Conservation (phyloP, 2,888 invertebrate species). For the Cephus spinipes region DNA sequence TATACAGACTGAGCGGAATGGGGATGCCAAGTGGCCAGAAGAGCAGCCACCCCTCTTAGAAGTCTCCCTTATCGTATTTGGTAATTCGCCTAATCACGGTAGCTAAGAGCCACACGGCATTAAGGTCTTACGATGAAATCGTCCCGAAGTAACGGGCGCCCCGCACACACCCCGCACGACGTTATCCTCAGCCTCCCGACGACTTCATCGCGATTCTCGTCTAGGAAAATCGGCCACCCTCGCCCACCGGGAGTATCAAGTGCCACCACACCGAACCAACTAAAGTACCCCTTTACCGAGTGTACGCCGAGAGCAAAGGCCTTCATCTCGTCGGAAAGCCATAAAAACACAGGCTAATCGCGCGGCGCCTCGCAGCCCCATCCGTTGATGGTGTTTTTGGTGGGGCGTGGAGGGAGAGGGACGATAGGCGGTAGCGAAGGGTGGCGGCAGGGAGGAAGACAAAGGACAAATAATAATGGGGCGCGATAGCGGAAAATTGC, state of each 20-base stretch:
- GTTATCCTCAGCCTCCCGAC: background rate
- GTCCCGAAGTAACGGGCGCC: constrained; percentile 2
- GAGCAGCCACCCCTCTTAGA: background rate
- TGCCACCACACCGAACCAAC: background rate
- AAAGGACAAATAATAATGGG: constrained; percentile 22
- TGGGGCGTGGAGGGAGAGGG: too few species aligned
- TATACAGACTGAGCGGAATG: background rate
- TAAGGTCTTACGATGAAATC: constrained; percentile 38
- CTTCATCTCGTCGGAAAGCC: background rate
- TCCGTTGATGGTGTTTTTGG: constrained; percentile 2
- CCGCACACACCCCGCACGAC: background rate
- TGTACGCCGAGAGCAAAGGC: background rate
- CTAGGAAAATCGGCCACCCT: background rate
- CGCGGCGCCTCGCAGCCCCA: constrained; percentile 10
- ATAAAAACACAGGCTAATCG: constrained; percentile 21
- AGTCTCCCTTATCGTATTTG: constrained; percentile 38
- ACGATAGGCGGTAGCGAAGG: background rate
- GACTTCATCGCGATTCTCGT: background rate
- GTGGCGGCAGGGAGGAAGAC: constrained; percentile 13
- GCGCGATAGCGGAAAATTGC: constrained; percentile 25
- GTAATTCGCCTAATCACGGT: constrained; percentile 41
- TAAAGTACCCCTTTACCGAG: background rate
- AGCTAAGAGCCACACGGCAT: constrained; percentile 38
- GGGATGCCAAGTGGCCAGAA: background rate
- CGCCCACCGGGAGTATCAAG: background rate